Conservation (phyloP, 2,113 vertebrate genomes). For the Cranoglanis bouderius region DNA sequence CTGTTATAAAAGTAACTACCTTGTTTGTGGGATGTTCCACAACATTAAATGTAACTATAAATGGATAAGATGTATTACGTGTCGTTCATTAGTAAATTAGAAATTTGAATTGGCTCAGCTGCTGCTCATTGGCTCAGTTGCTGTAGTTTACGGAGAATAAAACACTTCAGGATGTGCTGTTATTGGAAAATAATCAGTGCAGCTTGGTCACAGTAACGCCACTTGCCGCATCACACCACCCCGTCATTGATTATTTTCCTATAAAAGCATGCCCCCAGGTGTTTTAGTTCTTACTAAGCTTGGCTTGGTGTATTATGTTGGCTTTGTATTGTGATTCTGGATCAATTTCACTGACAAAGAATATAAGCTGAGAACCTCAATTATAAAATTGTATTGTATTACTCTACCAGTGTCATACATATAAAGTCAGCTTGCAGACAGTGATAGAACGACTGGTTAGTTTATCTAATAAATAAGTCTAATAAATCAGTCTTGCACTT, state of each 20-base stretch:
- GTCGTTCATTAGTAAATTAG: background rate
- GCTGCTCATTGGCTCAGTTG: background rate
- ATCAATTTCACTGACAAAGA: background rate
- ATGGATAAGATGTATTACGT: background rate
- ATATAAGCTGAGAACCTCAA: background rate
- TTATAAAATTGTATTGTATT: background rate
- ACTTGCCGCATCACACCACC: background rate
- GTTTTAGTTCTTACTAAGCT: background rate
- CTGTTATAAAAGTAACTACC: background rate
- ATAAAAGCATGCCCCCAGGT: background rate
- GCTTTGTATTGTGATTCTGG: background rate
- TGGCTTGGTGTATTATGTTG: background rate
- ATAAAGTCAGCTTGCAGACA: background rate
- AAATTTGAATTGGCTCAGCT: background rate
- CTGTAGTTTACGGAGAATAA: background rate
- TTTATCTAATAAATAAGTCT: background rate
- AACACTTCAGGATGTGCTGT: background rate
- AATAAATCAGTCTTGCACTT: background rate
- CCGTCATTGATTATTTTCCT: background rate
- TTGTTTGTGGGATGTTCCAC: background rate
- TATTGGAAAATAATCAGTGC: background rate
- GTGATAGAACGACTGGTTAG: background rate
- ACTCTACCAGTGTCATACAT: background rate
- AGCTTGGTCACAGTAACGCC: conserved; percentile 8
- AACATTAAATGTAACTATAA: background rate